phyloP scores from a whole-genome alignment of 2,797 vertebrate species.

The Heterohyrax brucei region DNA sequence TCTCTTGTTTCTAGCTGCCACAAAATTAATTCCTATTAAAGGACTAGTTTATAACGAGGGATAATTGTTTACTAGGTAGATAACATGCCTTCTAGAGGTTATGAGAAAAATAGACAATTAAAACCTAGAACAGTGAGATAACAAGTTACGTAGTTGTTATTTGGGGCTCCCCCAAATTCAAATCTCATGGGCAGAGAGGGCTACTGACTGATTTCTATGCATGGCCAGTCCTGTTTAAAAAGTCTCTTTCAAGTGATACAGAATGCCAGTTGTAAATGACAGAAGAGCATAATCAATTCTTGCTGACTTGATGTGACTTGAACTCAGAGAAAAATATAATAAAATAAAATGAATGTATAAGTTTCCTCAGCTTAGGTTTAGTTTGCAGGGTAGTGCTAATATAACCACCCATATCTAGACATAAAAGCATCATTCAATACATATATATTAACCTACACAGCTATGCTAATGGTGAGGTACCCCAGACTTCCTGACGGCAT shows the following conservation, averaged over 20 bases:
- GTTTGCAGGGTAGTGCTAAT: neutral
- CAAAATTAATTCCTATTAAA: conserved; percentile 31
- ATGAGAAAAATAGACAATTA: neutral
- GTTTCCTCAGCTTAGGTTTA: neutral
- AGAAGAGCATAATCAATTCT: conserved; percentile 10
- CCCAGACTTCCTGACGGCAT: neutral
- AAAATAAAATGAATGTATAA: neutral
- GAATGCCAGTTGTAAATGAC: neutral
- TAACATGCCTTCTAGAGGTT: neutral
- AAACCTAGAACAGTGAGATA: conserved; percentile 2
- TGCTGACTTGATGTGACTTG: neutral
- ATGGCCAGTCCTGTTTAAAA: neutral
- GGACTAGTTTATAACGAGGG: neutral
- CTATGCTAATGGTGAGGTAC: neutral
- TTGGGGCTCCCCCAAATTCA: neutral
- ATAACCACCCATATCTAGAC: neutral
- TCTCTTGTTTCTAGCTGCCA: conserved; percentile 13
- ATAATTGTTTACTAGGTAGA: neutral
- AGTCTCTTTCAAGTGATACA: neutral
- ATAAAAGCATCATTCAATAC: neutral
- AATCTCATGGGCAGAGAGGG: neutral
- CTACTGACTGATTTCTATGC: conserved; percentile 20
- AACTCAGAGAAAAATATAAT: neutral
- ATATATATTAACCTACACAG: neutral
- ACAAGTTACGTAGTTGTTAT: neutral